Base-by-base conservation (phyloP, 2,797 vertebrate genomes). In the Alectoris magna region DNA sequence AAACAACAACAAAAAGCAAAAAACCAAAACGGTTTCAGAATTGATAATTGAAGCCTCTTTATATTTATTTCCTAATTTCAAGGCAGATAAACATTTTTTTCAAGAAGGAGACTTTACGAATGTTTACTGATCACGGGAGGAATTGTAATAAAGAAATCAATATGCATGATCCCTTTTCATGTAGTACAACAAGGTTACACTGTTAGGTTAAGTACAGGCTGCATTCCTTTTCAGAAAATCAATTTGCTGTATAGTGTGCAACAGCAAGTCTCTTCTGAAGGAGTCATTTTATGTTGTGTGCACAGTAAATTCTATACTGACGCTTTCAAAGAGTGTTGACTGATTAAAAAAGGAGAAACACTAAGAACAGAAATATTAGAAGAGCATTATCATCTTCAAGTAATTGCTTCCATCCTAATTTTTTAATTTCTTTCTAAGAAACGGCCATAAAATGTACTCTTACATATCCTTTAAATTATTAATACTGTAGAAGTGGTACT, bases 161-260 rank as follows among this genome's bases (percentile, higher is more conserved):
- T 99, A 98, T 98, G 97, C 98, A 98, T 98, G 98, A 98, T 99
- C 98, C 98, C 97, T 98, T 98, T 98, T 98, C 98, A 96, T 99
- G 99, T 99, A 98, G 98, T 98, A 98, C 98, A 98, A 97, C 98
- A 96, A 98, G 98, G 98, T 99, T 98, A 99, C 98, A 98, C 97
- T 98, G 98, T 99, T 98, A 98, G 99, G 99, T 99, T 99, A 99
- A 99, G 99, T 97, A 98, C 98, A 97, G 98, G 98, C 98, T 97
- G 98, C 98, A 98, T 98, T 98, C 98, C 99, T 98, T 98, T 98
- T 98, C 98, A 98, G 98, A 98, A 99, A 99, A 99, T 99, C 99
- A 99, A 99, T 99, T 98, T 97, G 98, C 97, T 97, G 97, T 98
- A 98, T 98, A 98, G 98, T 98, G 97, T 97, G 97, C 97, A 97